Percentiles rank a stretch among this genome's conserved stretches.
Conservation (phyloP, 2,113 vertebrate genomes). For the Proteles cristata region DNA sequence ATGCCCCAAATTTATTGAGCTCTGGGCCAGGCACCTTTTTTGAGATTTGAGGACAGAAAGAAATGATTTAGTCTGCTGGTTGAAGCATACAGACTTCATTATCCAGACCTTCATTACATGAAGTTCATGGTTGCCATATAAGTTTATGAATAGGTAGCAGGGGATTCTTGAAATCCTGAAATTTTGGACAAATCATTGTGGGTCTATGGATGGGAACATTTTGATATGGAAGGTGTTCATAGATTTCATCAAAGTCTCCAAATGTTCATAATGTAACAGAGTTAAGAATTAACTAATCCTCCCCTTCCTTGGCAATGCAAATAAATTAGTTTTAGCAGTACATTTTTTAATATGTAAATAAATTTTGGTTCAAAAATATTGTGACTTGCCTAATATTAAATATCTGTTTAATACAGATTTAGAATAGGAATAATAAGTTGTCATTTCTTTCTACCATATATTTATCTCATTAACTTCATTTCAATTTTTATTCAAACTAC, state of each 20-base stretch:
- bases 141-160: not conserved
- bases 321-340: not conserved
- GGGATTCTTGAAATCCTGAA: not conserved
- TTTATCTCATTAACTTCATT: constrained; percentile 7
- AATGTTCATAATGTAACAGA: not conserved
- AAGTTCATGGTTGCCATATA: not conserved
- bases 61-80: not conserved
- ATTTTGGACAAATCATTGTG: not conserved
- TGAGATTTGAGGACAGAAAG: not conserved
- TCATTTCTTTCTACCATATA: not conserved
- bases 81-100: not conserved
- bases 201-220: not conserved
- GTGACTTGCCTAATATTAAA: not conserved
- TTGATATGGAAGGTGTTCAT: not conserved
- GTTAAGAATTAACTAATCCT: not conserved
- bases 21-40: not conserved
- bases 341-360: constrained; percentile 12
- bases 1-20: not conserved
- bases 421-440: not conserved
- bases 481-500: constrained; percentile 1
- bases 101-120: not conserved
- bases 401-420: not conserved
- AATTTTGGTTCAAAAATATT: not conserved
- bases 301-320: not conserved
- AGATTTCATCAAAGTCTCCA: not conserved